A percentile compares a stretch with the other conserved stretches of the same genome.
phyloP scores from a whole-genome alignment of 2,797 vertebrate species.

The Amniataba percoides region DNA sequence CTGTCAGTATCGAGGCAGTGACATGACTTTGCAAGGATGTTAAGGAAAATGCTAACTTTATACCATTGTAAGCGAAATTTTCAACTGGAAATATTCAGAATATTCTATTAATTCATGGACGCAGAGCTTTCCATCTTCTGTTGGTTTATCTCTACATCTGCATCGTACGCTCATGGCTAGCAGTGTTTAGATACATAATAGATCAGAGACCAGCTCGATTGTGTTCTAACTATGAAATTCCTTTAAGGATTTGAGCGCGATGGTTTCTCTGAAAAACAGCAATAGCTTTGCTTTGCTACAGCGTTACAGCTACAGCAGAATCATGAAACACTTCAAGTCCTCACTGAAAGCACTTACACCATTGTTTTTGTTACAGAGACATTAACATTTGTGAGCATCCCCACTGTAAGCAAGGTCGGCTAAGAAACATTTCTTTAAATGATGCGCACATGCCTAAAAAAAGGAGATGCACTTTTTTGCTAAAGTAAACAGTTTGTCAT shows the following conservation, averaged over 20 bases:
- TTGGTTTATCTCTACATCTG: slow-evolving; percentile 8
- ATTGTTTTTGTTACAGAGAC: slow-evolving; percentile 25
- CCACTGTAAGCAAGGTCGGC: neutral
- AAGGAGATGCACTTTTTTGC: neutral
- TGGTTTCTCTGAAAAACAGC: slow-evolving; percentile 19
- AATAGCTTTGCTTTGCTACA: slow-evolving; percentile 23
- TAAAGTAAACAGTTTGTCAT: slow-evolving; percentile 9
- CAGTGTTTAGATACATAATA: slow-evolving; percentile 11
- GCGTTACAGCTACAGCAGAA: slow-evolving; percentile 20
- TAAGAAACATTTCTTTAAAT: slow-evolving; percentile 25
- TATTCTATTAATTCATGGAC: slow-evolving; percentile 6
- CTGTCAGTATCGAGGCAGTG: neutral
- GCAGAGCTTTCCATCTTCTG: neutral
- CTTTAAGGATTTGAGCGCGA: neutral
- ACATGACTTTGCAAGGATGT: neutral
- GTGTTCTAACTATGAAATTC: slow-evolving; percentile 40
- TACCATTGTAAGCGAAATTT: slow-evolving; percentile 6
- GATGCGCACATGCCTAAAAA: neutral
- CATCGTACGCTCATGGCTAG: neutral
- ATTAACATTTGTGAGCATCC: slow-evolving; percentile 4
- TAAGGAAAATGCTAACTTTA: neutral
- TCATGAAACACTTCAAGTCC: slow-evolving; percentile 18
- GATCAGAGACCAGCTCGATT: slow-evolving; percentile 39
- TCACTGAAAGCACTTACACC: neutral
- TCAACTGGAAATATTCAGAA: neutral